These are phyloP conservation scores for Drosophila demipolita DNA, from an alignment of 2,888 invertebrate species.

Conservation along the genomic window DNA sequence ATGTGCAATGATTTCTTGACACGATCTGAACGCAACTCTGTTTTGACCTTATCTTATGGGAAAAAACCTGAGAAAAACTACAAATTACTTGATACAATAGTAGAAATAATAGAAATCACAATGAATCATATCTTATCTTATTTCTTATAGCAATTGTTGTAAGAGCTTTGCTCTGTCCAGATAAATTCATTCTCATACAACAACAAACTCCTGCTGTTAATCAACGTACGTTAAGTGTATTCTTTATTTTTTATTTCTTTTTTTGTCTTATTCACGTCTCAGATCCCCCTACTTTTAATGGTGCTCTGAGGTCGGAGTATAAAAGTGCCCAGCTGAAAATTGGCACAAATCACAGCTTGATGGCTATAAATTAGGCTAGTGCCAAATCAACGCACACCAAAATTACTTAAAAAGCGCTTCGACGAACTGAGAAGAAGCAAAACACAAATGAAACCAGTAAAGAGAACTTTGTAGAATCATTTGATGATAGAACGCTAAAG, in stretches of 20 bases:
- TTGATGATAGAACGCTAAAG: conserved; percentile 39
- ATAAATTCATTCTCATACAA: background rate
- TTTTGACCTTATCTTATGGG: conserved; percentile 15
- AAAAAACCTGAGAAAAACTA: background rate
- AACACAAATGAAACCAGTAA: background rate
- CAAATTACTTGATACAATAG: background rate
- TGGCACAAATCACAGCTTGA: conserved; percentile 72
- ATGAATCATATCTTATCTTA: background rate
- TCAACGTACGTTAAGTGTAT: background rate
- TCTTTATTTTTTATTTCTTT: background rate
- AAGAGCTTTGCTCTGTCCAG: background rate
- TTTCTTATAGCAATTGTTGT: background rate
- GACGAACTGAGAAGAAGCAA: conserved; percentile 1
- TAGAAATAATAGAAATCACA: background rate
- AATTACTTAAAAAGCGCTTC: conserved; percentile 24
- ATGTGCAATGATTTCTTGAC: conserved; percentile 1
- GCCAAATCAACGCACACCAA: conserved; percentile 23
- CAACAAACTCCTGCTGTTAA: conserved; percentile 4
- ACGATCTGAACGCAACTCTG: conserved; percentile 19
- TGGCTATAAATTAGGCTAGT: conserved; percentile 62
- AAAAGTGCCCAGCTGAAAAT: conserved; percentile 40
- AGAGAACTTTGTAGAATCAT: conserved; percentile 14
- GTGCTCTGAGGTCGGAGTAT: conserved; percentile 6
- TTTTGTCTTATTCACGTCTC: background rate
- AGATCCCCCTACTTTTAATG: conserved; percentile 4